Conservation (phyloP, 2,888 invertebrate species). For the Apodemia mormo region DNA sequence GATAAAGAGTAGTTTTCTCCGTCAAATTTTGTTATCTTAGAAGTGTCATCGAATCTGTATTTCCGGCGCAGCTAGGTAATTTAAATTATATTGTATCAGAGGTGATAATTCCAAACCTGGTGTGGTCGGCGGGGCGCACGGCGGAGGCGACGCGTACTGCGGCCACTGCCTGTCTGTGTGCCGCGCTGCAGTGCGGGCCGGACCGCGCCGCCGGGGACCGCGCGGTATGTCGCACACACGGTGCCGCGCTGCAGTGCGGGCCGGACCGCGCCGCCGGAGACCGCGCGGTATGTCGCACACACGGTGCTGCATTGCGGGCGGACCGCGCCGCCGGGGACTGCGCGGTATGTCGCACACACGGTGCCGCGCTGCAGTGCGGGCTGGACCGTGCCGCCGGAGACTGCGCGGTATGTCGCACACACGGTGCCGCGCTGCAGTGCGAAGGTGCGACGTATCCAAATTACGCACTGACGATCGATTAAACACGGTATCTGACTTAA, state of each 20-base stretch:
- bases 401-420: background rate
- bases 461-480: too few relatives aligned
- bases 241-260: too few relatives aligned
- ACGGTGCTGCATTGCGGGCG: too few relatives aligned
- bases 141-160: slow-evolving; percentile 90
- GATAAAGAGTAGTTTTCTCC: too few relatives aligned
- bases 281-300: too few relatives aligned
- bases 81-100: slow-evolving; percentile 53
- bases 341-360: background rate
- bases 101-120: slow-evolving; percentile 86
- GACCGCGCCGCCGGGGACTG: background rate
- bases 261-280: too few relatives aligned
- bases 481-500: too few relatives aligned
- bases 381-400: background rate
- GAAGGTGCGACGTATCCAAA: too few relatives aligned
- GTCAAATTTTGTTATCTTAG: too few relatives aligned
- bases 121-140: slow-evolving; percentile 90
- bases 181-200: slow-evolving; percentile 69
- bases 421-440: too few relatives aligned
- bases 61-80: too few relatives aligned
- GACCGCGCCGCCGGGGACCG: background rate
- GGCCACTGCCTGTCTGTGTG: slow-evolving; percentile 87
- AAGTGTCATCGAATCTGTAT: too few relatives aligned
- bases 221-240: background rate
- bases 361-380: slow-evolving; percentile 46